Base-by-base conservation (phyloP, 2,888 invertebrate genomes). In the Panopea generosa region DNA sequence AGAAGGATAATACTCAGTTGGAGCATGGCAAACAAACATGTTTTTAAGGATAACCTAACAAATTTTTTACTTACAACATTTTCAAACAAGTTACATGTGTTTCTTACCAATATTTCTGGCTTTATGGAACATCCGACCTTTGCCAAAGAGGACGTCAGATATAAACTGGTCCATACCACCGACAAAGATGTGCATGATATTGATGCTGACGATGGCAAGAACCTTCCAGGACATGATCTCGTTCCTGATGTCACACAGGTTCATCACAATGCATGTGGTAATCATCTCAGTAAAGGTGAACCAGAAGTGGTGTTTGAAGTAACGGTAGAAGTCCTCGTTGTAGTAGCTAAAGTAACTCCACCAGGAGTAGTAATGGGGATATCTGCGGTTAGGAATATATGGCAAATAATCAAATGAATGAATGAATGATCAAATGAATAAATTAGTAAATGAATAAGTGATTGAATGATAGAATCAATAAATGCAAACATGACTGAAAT, bases 361-460 rank as follows among this genome's bases (percentile, higher is more conserved):
- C 91, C 92, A 91, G 63, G 91, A 92, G 55, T 92, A 92, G 52
- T 92, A 92, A 73, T 92, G 91, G 1, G 92, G 92, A 57, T 91
- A 91, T 20, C 77, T 77, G 68, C 3, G 62, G 16, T 40, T 7
- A 40, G 16, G 7, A 40, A 16, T 40, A 40, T n/a, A n/a, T n/a
- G n/a, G n/a, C n/a, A n/a, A n/a, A n/a, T n/a, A n/a, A n/a, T n/a
- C n/a, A n/a, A n/a, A n/a, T n/a, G n/a, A n/a, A n/a, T 40, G 14
- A 40, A 40, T n/a, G n/a, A n/a, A n/a, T n/a, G n/a, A n/a, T n/a
- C n/a, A n/a, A n/a, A n/a, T n/a, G n/a, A n/a, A n/a, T n/a, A n/a
- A n/a, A n/a, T n/a, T n/a, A n/a, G n/a, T n/a, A n/a, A n/a, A n/a
- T n/a, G n/a, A n/a, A n/a, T 14, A 40, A 40, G 7, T 40, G 40